phyloP scores from a whole-genome alignment of 2,113 vertebrate species.

The Actenoides lindsayi region DNA sequence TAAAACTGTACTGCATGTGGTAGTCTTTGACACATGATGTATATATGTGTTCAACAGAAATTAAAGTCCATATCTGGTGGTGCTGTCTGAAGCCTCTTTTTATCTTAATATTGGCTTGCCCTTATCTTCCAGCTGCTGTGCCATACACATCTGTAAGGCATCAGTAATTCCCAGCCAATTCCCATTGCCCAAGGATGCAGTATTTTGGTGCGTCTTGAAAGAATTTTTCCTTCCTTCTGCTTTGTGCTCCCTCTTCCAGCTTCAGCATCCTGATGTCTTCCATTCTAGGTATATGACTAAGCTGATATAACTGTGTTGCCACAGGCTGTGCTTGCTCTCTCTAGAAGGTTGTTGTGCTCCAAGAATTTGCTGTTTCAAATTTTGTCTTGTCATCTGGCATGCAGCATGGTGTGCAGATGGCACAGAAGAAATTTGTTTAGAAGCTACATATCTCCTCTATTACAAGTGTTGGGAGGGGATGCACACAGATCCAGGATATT shows the following conservation, averaged over 20 bases:
- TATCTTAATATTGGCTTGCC: neutral
- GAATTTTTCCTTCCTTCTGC: neutral
- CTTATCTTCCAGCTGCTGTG: neutral
- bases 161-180: neutral
- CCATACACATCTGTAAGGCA: neutral
- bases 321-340: neutral
- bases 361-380: conserved; percentile 23
- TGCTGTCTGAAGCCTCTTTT: neutral
- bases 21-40: neutral
- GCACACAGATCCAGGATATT: neutral
- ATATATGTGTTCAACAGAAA: neutral
- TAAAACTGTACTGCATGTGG: neutral
- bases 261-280: neutral
- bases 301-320: neutral
- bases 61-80: neutral
- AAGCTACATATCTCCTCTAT: neutral
- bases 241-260: neutral
- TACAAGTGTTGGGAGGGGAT: neutral
- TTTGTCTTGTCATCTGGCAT: conserved; percentile 28
- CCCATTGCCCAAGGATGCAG: neutral
- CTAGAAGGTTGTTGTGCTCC: conserved; percentile 2
- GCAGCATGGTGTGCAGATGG: conserved; percentile 13
- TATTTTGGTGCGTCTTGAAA: neutral
- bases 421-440: neutral
- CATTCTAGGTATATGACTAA: conserved; percentile 25